These are phyloP conservation scores for Nezara viridula DNA, from an alignment of 2,888 invertebrate species.

Conservation along the genomic window DNA sequence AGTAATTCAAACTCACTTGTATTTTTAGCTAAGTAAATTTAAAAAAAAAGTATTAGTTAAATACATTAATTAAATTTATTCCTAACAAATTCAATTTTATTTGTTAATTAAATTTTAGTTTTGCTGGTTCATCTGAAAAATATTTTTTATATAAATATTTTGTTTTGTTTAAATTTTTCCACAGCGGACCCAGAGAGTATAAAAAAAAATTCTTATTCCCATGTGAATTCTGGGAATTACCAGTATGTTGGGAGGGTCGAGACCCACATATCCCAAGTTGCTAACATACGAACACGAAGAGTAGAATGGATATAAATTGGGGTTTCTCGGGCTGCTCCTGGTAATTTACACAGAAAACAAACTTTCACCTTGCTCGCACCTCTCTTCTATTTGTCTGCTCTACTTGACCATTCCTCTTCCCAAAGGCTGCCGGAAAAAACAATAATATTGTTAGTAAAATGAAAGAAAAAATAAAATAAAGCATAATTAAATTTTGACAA, in stretches of 20 bases:
- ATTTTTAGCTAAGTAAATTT: no score
- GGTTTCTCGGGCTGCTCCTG: neutral
- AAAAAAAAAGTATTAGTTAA: no score
- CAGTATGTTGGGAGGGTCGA: neutral
- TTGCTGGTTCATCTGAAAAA: no score
- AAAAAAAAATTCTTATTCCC: no score
- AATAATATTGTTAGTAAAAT: neutral
- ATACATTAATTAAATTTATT: no score
- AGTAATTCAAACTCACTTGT: no score
- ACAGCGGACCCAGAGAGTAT: no score
- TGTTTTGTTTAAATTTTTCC: neutral
- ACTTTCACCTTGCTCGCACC: neutral
- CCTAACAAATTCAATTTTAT: no score
- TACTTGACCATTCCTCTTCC: conserved; percentile 5
- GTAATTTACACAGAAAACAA: conserved; percentile 49
- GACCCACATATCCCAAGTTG: neutral
- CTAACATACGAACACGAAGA: neutral
- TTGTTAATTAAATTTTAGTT: no score
- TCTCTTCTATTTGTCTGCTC: neutral
- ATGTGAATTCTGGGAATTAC: neutral
- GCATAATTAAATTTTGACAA: no score
- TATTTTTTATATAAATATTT: neutral
- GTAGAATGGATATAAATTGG: conserved; percentile 42
- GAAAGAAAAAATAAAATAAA: neutral
- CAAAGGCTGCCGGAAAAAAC: neutral